phyloP scores from a whole-genome alignment of 2,113 vertebrate genomes.

The Synodontis membranacea region DNA sequence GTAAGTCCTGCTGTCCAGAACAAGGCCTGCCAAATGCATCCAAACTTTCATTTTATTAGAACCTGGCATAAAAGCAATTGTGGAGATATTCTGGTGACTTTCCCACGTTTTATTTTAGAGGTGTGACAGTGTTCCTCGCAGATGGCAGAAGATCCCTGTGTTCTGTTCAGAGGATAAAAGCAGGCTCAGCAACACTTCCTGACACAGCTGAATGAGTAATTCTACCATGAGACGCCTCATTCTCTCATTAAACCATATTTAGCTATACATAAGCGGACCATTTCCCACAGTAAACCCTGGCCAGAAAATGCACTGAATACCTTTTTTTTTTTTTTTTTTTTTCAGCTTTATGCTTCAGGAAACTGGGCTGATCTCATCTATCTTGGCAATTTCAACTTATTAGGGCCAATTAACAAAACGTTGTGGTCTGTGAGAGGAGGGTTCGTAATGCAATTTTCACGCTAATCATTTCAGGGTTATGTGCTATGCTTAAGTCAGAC shows the following conservation, averaged over 20 bases:
- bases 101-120: constrained; percentile 50
- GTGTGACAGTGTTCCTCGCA: constrained; percentile 45
- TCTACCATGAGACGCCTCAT: constrained; percentile 26
- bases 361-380: constrained; percentile 21
- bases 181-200: constrained; percentile 50
- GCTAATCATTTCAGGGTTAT: constrained; percentile 35
- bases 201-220: constrained; percentile 47
- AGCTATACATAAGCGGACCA: constrained; percentile 20
- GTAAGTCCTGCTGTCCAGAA: constrained; percentile 28
- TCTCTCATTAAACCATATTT: constrained; percentile 49
- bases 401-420: constrained; percentile 35
- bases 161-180: constrained; percentile 40
- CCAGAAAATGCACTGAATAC: not conserved
- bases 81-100: constrained; percentile 46
- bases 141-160: constrained; percentile 48
- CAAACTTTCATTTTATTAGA: constrained; percentile 24
- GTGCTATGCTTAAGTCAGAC: constrained; percentile 31
- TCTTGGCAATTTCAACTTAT: constrained; percentile 17
- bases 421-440: not conserved
- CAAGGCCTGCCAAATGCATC: constrained; percentile 12
- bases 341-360: constrained; percentile 25
- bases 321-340: constrained; percentile 1
- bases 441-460: constrained; percentile 33
- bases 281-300: not conserved
- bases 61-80: constrained; percentile 16